Conservation (phyloP, 2,888 invertebrate genomes). For the Anarsia innoxiella region DNA sequence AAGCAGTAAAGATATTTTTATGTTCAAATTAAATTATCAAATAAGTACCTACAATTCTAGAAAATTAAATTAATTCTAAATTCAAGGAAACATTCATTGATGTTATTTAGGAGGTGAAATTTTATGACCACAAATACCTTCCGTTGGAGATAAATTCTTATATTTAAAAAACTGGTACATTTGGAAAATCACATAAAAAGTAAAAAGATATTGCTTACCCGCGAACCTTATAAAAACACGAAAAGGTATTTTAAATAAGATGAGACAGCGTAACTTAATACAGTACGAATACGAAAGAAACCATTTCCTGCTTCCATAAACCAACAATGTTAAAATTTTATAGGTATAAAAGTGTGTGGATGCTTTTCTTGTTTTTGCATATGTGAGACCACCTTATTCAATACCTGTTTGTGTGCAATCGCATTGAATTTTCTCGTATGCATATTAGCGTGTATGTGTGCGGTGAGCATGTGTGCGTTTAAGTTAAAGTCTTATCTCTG, state of each 20-base stretch:
- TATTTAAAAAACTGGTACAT: too few species aligned
- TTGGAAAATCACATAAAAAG: not conserved
- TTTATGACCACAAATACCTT: too few species aligned
- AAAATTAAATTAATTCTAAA: too few species aligned
- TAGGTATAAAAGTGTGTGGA: constrained; percentile 5
- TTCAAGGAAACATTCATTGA: too few species aligned
- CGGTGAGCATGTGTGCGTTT: constrained; percentile 14
- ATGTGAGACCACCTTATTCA: constrained; percentile 11
- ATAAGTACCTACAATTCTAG: too few species aligned
- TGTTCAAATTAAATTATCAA: too few species aligned
- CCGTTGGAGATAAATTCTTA: too few species aligned
- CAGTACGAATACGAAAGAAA: too few species aligned
- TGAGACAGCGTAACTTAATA: constrained; percentile 8
- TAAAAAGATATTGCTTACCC: not conserved
- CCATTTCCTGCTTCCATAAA: constrained; percentile 12
- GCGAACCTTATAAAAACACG: not conserved
- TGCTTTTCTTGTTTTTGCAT: constrained; percentile 6
- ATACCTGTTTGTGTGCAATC: constrained; percentile 7
- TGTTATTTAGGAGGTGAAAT: too few species aligned
- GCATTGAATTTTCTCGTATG: constrained; percentile 12
- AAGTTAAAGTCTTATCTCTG: constrained; percentile 27
- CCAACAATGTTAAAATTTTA: constrained; percentile 12
- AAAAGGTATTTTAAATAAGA: constrained; percentile 1
- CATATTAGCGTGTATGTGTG: not conserved
- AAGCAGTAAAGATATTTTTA: too few species aligned